Base-by-base conservation (phyloP, 2,113 vertebrate species). In the Dicrurus megarhynchus region DNA sequence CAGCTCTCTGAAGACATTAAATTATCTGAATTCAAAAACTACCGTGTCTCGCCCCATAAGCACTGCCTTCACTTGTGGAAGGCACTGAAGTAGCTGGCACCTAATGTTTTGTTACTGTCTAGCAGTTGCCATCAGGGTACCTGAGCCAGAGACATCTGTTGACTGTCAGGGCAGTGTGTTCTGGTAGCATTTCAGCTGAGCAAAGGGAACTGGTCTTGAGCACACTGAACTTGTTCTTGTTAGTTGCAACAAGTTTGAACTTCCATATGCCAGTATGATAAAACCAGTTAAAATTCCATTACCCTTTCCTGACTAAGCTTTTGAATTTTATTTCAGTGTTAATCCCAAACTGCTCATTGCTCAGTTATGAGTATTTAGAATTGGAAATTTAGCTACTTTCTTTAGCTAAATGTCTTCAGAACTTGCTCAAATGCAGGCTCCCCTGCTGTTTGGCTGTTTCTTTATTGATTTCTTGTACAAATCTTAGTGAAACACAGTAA, bases 11-110 rank as follows among this genome's bases (percentile, higher is more conserved):
- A 86, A 74, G 76, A 37, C 0, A 1, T 49, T 52, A 46, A 24
- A 71, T 82, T 57, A 14, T 2, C 20, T 69, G 37, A 37, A 46
- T 67, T 57, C 2, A 15, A 27, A 61, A 87, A 6, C 9, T 39
- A 3, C 37, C 0, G 0, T 27, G 30, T 47, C 14, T 32, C 4
- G 2, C 24, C 28, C 18, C 30, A 22, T 27, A 4, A 57, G 57
- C 16, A 19, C 14, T 53, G 23, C 55, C 47, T 65, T 76, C 24
- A 5, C 17, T 22, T 47, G 7, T 77, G 30, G 56, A 37, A 77
- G 46, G 21, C 33, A 10, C 42, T 63, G 42, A 65, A 42, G 12
- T 24, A 57, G 21, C 30, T 64, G 16, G 6, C 47, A 16, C 30
- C 46, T 41, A 27, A 35, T 33, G 32, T 52, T 73, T 55, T 69